These are phyloP conservation scores for Bombus turneri DNA, from an alignment of 1,140 invertebrate genomes.

Conservation along the genomic window DNA sequence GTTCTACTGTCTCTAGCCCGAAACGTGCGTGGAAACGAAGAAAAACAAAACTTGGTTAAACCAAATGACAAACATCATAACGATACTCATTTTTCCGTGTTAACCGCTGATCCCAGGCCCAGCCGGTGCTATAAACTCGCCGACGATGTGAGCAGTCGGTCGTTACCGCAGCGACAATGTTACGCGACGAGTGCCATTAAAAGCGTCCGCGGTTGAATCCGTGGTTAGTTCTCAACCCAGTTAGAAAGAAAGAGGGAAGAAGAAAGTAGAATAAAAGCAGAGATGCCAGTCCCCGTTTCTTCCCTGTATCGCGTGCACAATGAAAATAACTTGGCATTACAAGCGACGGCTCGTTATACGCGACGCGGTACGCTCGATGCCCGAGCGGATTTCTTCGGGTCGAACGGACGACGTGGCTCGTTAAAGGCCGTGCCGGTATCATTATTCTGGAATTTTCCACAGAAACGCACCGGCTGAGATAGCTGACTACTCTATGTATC, in stretches of 20 bases:
- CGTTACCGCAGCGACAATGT: conserved; percentile 53
- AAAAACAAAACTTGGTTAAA: neutral
- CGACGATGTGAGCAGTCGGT: conserved; percentile 39
- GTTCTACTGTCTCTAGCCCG: no score
- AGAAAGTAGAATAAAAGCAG: neutral
- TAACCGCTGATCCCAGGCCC: neutral
- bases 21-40: neutral
- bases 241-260: conserved; percentile 30
- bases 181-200: conserved; percentile 65
- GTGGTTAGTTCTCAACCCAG: conserved; percentile 65
- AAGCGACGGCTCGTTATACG: conserved; percentile 53
- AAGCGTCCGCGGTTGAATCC: conserved; percentile 70
- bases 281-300: neutral
- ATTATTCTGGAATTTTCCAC: conserved; percentile 45
- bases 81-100: neutral
- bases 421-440: conserved; percentile 25
- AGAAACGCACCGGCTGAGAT: neutral
- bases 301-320: conserved; percentile 35
- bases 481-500: neutral
- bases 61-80: neutral
- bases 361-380: conserved; percentile 35
- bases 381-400: conserved; percentile 3
- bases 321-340: conserved; percentile 60
- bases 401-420: conserved; percentile 3
- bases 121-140: neutral